Evolutionary conservation across 2,113 vertebrate genomes (phyloP), one percentile per base, ranked within the genome.

Genomic region (Anser brachyrhynchus): DNA sequence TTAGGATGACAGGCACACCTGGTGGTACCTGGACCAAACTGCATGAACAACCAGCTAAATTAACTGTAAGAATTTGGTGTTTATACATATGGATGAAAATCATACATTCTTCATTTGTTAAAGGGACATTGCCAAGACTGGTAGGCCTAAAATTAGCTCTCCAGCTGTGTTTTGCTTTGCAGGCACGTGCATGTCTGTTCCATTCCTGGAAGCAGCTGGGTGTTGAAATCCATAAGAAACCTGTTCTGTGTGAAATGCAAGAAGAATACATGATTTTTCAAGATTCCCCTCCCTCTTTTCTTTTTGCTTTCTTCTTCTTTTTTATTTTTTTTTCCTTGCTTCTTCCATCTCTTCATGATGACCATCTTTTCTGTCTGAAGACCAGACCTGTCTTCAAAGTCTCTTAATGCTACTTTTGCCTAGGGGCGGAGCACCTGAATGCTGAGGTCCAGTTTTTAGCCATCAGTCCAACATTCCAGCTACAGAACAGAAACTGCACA

Each of bases 131-230:
- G 95, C 95, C 95, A 97, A 96, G 93, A 91, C 71, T 94, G 90
- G 71, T 93, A 94, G 89, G 52, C 64, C 95, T 97, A 96, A 97
- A 97, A 96, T 96, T 96, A 97, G 89, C 95, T 96, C 80, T 92
- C 95, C 97, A 97, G 97, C 97, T 97, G 96, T 97, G 94, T 97
- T 97, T 96, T 97, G 89, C 93, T 97, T 96, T 96, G 93, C 96
- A 97, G 91, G 96, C 97, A 97, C 83, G 93, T 97, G 96, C 97
- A 95, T 91, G 97, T 92, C 95, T 96, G 71, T 91, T 94, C 82
- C 3, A 17, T 83, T 95, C 95, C 90, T 97, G 96, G 94, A 96
- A 97, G 94, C 90, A 96, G 94, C 95, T 95, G 93, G 79, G 59
- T 95, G 83, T 88, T 95, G 94, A 92, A 96, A 95, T 80, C 62